Base-by-base conservation (phyloP, 2,888 invertebrate species). In the Rapana venosa region DNA sequence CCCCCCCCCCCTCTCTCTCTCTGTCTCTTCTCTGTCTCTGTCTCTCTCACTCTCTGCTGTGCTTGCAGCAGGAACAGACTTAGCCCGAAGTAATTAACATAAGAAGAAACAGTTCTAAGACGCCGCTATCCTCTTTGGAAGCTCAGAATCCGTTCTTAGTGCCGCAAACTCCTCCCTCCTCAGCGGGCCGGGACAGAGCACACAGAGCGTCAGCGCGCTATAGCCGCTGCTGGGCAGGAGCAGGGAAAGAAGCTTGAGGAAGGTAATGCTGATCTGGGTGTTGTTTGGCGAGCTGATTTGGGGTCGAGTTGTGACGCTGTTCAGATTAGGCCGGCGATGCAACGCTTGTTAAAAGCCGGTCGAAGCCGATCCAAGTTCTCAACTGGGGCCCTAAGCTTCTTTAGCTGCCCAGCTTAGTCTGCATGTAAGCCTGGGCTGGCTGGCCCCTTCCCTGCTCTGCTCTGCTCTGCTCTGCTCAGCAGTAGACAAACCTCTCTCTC, bases 31-130 rank as follows among this genome's bases (percentile, higher is more conserved):
- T 47, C 47, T 47, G 4, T 47, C 47, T 47, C 47, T 47, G 4
- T 47, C 47, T 47, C 47, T 47, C 47, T 47, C 47, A 2, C 8
- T 8, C 47, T 47, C 2, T 47, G 8, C 47, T 5, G 47, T 47
- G 8, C 47, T 47, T 47, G 47, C 47, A 47, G 47, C 47, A 47
- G 47, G 47, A 47, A 47, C 2, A 47, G 74, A 86, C 58, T 86
- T 30, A 58, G 61, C 86, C 47, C 70, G 13, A 47, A 74, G 70
- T 87, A 81, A 88, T 88, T 81, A 83, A 58, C 88, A 88, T 88
- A 88, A 88, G 88, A 88, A 88, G 88, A 88, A 88, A 88, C 88
- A 81, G 88, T 56, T 83, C 81, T 83, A 88, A 88, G 87, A 87
- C 87, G 87, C 87, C 47, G 87, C 87, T 87, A 87, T 87, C 87